Percentiles rank a stretch among this genome's conserved stretches.
Conservation (phyloP, 2,797 vertebrate genomes). For the Heteromormyrus szaboi region DNA sequence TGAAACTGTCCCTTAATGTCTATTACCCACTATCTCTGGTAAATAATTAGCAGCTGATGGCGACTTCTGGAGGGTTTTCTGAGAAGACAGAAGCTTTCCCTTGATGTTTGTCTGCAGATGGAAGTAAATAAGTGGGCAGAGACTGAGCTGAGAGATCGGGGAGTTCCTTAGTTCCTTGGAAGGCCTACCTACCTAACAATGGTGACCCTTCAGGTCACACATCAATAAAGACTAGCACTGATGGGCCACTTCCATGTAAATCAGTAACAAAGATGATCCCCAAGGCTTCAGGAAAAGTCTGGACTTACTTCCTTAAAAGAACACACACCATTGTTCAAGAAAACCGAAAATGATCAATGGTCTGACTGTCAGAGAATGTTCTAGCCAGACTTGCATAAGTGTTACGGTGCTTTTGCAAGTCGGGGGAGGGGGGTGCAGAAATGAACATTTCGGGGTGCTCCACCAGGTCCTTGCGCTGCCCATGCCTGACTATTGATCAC, state of each 20-base stretch:
- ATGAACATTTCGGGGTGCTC: background rate
- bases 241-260: background rate
- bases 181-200: background rate
- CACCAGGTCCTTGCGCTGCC: background rate
- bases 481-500: background rate
- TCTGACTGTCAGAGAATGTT: background rate
- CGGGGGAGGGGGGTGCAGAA: background rate
- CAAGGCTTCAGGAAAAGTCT: background rate
- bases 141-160: background rate
- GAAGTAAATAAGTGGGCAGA: background rate
- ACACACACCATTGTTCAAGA: background rate
- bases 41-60: background rate
- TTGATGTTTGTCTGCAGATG: background rate
- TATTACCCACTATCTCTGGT: background rate
- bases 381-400: background rate
- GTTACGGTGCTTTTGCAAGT: background rate
- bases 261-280: background rate
- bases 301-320: background rate
- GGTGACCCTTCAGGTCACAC: background rate
- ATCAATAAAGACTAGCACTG: background rate
- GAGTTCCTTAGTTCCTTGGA: background rate
- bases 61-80: background rate
- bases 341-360: background rate
- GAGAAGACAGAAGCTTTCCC: background rate
- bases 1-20: background rate